Evolutionary conservation across 35 echinoderm and acorn worm genomes (phyloP).

Genomic region (Eucidaris tribuloides): DNA sequence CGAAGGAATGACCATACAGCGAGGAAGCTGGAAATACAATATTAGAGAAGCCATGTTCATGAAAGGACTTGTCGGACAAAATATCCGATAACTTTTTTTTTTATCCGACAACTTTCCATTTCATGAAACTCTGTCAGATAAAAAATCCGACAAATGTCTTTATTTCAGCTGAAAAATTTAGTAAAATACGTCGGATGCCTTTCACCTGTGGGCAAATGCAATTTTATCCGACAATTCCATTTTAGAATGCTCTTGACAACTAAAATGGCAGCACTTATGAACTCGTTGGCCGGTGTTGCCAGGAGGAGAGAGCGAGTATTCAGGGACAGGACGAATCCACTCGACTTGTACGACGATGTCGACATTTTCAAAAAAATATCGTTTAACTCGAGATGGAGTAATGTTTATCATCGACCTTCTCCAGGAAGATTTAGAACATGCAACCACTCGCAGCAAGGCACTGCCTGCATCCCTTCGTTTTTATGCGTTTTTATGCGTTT

Average conservation of each 20-base stretch:
- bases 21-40: too few species aligned
- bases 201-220: background rate
- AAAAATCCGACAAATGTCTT: background rate
- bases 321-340: constrained; percentile 31
- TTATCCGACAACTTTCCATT: too few species aligned
- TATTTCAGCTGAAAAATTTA: background rate
- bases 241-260: background rate
- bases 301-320: constrained; percentile 52
- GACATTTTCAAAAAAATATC: constrained; percentile 49
- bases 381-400: constrained; percentile 48
- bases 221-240: background rate
- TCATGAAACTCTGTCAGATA: too few species aligned
- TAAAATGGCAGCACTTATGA: constrained; percentile 2
- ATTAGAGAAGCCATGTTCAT: too few species aligned
- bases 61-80: too few species aligned
- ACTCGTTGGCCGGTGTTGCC: background rate
- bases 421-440: constrained; percentile 22
- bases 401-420: constrained; percentile 37
- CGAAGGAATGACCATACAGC: too few species aligned
- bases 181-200: background rate
- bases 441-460: constrained; percentile 27
- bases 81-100: too few species aligned
- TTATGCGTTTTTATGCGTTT: constrained; percentile 26
- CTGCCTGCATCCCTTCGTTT: constrained; percentile 38
- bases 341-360: constrained; percentile 44